Evolutionary conservation across 2,888 invertebrate species (phyloP).

Genomic region (Thecocarcelia acutangulata): DNA sequence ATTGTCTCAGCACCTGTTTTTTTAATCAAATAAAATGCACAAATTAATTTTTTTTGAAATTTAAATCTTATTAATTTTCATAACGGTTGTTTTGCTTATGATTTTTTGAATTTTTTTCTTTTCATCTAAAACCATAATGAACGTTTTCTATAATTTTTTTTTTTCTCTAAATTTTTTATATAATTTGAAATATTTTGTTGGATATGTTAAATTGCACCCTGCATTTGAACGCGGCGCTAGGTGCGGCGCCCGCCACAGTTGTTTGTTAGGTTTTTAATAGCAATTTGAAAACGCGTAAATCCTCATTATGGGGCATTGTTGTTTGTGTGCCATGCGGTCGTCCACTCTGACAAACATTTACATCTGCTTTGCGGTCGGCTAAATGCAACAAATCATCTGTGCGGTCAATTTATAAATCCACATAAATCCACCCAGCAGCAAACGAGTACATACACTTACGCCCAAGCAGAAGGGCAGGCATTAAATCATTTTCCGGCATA

Average conservation of each 20-base stretch:
- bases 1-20: conserved; percentile 66
- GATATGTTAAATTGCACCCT: conserved; percentile 63
- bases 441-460: neutral
- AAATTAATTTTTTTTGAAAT: conserved; percentile 30
- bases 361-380: conserved; percentile 62
- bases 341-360: conserved; percentile 60
- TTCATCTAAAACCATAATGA: conserved; percentile 30
- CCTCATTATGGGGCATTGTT: conserved; percentile 78
- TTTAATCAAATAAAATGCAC: conserved; percentile 54
- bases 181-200: conserved; percentile 1
- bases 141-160: conserved; percentile 58
- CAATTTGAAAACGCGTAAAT: conserved; percentile 71
- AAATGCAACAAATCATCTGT: conserved; percentile 63
- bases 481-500: too few relatives aligned
- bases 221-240: conserved; percentile 71
- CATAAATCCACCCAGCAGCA: conserved; percentile 1
- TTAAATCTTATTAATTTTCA: neutral
- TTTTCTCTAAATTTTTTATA: conserved; percentile 28
- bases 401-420: conserved; percentile 61
- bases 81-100: conserved; percentile 17
- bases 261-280: conserved; percentile 73
- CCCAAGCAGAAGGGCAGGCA: too few relatives aligned
- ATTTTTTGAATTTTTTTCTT: conserved; percentile 15
- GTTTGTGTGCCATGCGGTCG: conserved; percentile 73
- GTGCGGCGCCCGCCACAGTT: conserved; percentile 76